Evolutionary conservation across 2,888 invertebrate genomes (phyloP).

Genomic region (Brenthis hecate): DNA sequence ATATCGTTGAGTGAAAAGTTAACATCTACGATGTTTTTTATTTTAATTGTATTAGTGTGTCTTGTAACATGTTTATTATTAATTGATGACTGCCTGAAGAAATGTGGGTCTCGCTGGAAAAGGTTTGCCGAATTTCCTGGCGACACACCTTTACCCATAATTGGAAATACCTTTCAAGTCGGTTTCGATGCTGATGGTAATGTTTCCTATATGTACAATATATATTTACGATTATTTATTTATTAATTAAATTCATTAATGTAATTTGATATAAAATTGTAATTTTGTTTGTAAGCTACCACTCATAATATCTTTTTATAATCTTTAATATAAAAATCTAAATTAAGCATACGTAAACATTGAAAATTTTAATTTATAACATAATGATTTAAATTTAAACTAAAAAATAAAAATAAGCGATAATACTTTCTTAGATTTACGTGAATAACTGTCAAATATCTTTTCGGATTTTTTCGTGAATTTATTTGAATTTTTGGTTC

Average conservation of each 20-base stretch:
- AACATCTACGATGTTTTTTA: slow-evolving; percentile 40
- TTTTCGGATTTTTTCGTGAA: too few species aligned
- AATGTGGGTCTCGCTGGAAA: slow-evolving; percentile 44
- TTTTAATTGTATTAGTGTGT: slow-evolving; percentile 37
- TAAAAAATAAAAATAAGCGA: too few species aligned
- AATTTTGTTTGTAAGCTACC: too few species aligned
- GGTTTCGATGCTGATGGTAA: slow-evolving; percentile 56
- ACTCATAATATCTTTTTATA: too few species aligned
- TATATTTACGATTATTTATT: neutral
- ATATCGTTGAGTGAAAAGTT: neutral
- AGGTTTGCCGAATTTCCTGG: slow-evolving; percentile 51
- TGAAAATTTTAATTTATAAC: too few species aligned
- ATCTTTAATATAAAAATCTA: too few species aligned
- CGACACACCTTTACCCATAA: slow-evolving; percentile 51
- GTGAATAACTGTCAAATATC: too few species aligned
- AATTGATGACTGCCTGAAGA: slow-evolving; percentile 40
- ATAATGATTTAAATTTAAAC: too few species aligned
- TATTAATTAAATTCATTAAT: slow-evolving; percentile 5
- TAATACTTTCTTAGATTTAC: too few species aligned
- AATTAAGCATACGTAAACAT: too few species aligned
- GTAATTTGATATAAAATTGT: too few species aligned
- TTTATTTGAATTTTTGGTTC: too few species aligned
- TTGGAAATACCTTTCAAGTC: slow-evolving; percentile 60
- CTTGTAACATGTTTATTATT: slow-evolving; percentile 40
- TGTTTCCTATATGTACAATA: slow-evolving; percentile 24